Evolutionary conservation across 2,888 invertebrate species (phyloP).

Genomic region (Elysia crispata): DNA sequence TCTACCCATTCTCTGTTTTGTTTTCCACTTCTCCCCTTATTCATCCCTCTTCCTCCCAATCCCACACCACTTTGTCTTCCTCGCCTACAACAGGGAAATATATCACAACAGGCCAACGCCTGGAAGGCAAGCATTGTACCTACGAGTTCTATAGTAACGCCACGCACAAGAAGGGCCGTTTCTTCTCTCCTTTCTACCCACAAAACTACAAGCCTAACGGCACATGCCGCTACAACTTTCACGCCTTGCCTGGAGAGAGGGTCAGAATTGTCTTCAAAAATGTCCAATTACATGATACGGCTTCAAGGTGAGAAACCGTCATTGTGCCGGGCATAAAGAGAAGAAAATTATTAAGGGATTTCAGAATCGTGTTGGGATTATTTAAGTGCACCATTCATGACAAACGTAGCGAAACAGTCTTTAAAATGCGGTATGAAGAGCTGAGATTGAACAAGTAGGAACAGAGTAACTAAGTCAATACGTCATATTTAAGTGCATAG

Average conservation of each 20-base stretch:
- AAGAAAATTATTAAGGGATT: background rate
- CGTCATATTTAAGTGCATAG: no score
- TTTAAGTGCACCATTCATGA: no score
- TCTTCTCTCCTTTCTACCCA: constrained; percentile 76
- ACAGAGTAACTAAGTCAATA: no score
- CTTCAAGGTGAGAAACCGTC: constrained; percentile 49
- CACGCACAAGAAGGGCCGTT: constrained; percentile 61
- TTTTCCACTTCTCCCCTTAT: background rate
- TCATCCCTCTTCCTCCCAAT: background rate
- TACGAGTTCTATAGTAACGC: constrained; percentile 69
- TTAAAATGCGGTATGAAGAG: no score
- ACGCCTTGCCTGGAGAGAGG: constrained; percentile 72
- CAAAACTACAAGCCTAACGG: constrained; percentile 76
- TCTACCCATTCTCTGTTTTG: background rate
- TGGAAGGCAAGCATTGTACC: constrained; percentile 67
- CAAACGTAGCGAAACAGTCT: no score
- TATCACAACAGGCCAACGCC: constrained; percentile 63
- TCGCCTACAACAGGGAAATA: constrained; percentile 63
- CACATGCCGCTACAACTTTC: constrained; percentile 77
- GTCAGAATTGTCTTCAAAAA: constrained; percentile 73
- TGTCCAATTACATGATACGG: constrained; percentile 69
- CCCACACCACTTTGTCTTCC: background rate
- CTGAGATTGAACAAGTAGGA: no score
- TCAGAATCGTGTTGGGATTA: no score
- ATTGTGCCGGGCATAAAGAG: background rate